phyloP scores from a whole-genome alignment of 2,888 invertebrate species.

The Saturnia pavonia region DNA sequence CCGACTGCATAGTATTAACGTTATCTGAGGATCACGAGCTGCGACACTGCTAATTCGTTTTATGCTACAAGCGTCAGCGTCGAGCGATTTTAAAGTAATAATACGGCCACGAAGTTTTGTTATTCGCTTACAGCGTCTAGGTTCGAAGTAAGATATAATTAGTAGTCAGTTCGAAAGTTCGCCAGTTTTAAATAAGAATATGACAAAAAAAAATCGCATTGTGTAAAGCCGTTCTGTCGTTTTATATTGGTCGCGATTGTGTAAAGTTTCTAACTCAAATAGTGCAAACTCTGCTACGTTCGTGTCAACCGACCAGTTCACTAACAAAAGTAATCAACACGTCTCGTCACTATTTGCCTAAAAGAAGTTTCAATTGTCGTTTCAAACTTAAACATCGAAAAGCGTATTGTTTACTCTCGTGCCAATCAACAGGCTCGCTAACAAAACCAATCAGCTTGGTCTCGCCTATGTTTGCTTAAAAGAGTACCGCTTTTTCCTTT shows the following conservation, averaged over 20 bases:
- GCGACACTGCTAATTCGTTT: no score
- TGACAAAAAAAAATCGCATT: no score
- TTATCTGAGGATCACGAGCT: no score
- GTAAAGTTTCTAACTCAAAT: conserved; percentile 35
- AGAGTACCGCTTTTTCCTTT: conserved; percentile 76
- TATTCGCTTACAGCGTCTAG: no score
- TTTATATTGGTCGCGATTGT: neutral
- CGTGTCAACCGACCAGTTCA: conserved; percentile 43
- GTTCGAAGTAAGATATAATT: no score
- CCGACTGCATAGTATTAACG: no score
- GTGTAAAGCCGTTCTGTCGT: no score
- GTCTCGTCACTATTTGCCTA: conserved; percentile 56
- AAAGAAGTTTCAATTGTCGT: conserved; percentile 75
- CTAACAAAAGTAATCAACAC: conserved; percentile 57
- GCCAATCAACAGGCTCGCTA: conserved; percentile 81
- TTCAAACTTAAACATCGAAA: conserved; percentile 74
- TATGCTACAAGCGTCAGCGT: no score
- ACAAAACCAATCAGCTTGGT: conserved; percentile 83
- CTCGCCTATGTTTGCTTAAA: conserved; percentile 82
- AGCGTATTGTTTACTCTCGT: conserved; percentile 77
- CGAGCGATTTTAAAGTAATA: no score
- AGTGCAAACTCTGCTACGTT: conserved; percentile 31
- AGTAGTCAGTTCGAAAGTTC: no score
- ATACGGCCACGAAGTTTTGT: no score
- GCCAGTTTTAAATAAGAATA: no score